Conservation (phyloP, 1,140 invertebrate species). For the Dryas iulia region DNA sequence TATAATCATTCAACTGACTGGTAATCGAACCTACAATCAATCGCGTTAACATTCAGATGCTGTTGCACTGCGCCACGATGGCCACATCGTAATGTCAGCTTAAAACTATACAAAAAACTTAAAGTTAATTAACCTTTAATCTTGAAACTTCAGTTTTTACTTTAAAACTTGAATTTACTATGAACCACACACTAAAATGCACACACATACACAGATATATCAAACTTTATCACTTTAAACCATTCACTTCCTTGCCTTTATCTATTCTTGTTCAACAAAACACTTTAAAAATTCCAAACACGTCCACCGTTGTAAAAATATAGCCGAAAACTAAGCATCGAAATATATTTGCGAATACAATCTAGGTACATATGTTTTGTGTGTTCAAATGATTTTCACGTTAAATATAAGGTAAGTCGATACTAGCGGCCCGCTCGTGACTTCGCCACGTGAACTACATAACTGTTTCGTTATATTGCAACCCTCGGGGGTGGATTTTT, state of each 20-base stretch:
- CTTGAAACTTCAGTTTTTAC: not conserved
- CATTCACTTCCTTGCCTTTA: not conserved
- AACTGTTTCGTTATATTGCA: too few species aligned
- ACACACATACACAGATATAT: not conserved
- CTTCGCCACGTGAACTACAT: too few species aligned
- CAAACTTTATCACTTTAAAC: not conserved
- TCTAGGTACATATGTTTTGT: not conserved
- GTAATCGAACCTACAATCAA: too few species aligned
- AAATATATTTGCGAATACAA: not conserved
- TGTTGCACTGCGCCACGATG: too few species aligned
- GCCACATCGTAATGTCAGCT: too few species aligned
- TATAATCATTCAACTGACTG: too few species aligned
- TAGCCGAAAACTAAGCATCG: not conserved
- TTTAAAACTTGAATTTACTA: too few species aligned
- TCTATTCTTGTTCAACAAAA: not conserved
- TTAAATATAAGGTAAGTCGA: not conserved
- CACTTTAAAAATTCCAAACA: not conserved
- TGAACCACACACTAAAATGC: not conserved
- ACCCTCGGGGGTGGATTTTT: too few species aligned
- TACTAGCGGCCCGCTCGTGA: too few species aligned
- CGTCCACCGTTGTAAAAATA: not conserved
- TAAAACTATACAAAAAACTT: not conserved
- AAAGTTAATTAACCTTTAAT: not conserved
- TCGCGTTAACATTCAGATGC: too few species aligned
- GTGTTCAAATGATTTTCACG: not conserved